Evolutionary conservation across 2,888 invertebrate genomes (phyloP).

Genomic region (Acrobasis repandana): DNA sequence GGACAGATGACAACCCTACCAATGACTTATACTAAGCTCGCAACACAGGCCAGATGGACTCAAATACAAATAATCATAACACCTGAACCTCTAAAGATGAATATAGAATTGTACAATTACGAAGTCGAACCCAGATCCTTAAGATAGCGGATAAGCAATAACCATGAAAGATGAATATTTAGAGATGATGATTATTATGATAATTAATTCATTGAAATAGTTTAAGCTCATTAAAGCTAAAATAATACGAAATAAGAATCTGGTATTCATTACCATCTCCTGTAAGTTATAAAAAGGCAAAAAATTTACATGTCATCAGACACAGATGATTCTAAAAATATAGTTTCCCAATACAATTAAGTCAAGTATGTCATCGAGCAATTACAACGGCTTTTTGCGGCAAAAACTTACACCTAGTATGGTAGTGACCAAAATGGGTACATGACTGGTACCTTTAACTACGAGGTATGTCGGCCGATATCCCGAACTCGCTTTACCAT

Average conservation of each 20-base stretch:
- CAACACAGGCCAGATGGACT: too few species aligned
- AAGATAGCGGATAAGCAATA: too few species aligned
- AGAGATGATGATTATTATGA: background rate
- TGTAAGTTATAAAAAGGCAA: conserved; percentile 1
- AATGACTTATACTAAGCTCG: too few species aligned
- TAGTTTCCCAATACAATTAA: conserved; percentile 17
- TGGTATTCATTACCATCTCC: background rate
- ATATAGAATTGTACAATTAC: too few species aligned
- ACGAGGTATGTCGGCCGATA: conserved; percentile 16
- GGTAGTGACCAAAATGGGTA: conserved; percentile 19
- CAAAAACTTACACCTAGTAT: conserved; percentile 11
- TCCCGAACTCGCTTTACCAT: conserved; percentile 28
- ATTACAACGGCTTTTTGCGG: conserved; percentile 19
- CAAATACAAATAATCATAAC: too few species aligned
- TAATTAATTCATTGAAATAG: conserved; percentile 1
- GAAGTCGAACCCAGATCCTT: too few species aligned
- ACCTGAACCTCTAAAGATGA: too few species aligned
- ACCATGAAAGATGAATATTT: too few species aligned
- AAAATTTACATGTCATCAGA: conserved; percentile 19
- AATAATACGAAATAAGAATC: background rate
- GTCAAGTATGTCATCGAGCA: conserved; percentile 15
- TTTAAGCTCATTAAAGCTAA: background rate
- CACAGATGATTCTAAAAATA: conserved; percentile 14
- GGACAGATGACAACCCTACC: too few species aligned
- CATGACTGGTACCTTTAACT: conserved; percentile 7